Base-by-base conservation (phyloP, 2,888 invertebrate genomes). In the Pseudeuparius sepicola region DNA sequence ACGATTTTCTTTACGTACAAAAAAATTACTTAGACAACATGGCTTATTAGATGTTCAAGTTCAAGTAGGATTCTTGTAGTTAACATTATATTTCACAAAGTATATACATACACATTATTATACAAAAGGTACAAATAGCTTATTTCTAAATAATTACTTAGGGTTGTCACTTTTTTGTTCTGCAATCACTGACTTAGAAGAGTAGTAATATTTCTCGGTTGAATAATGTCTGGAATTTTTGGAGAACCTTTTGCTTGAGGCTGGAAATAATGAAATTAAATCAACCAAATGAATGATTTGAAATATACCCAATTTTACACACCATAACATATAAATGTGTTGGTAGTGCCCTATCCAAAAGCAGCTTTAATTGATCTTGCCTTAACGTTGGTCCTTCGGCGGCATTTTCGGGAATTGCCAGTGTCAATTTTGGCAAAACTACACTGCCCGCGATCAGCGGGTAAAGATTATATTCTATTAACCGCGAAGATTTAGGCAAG, bases 381-480 rank as follows among this genome's bases (percentile, higher is more conserved):
- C 58, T 57, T 34, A 70, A 43, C 43, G 61, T 47, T 1, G 58
- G 50, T n/a, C 54, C 53, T 37, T 61, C 63, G 2, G 51, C 46
- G 31, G 52, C 48, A 26, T 51, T 53, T 40, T 69, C 70, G 2
- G 70, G 57, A 15, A 72, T 53, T 11, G 63, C 64, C 20, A 73
- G 64, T 56, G 66, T 64, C 56, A 75, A 61, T 50, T 69, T 65
- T 1, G 84, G 83, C 36, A 83, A 69, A 2, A 69, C 66, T n/a
- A 82, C 77, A 55, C 75, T 74, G 3, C 86, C 86, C 6, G 83
- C 71, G 29, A 78, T 67, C 46, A 85, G 63, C 1, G 89, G 88
- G 49, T 85, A 81, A 40, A 89, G 67, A 55, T 85, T 85, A 67
- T 85, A 89, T 47, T 74, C 70, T 20, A 83, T 56, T 39, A 70